Percentiles rank a stretch among this genome's conserved stretches.
These are phyloP conservation scores for Lerista edwardsae DNA, from an alignment of 2,797 vertebrate species.

Conservation along the genomic window DNA sequence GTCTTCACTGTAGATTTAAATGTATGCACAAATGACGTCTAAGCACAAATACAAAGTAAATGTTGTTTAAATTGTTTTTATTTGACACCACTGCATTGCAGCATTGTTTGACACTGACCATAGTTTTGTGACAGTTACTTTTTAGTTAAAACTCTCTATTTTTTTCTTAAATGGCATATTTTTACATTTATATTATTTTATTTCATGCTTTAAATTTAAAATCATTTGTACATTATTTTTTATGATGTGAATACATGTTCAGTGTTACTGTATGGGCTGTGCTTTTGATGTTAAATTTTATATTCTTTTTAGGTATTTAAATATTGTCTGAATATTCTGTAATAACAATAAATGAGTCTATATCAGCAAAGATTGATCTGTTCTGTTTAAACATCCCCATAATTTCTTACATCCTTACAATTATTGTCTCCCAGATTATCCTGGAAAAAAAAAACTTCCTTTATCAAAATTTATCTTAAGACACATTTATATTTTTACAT, in stretches of 20 bases:
- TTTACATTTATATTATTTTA: slow-evolving; percentile 61
- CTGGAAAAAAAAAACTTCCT: slow-evolving; percentile 20
- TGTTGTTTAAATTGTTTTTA: not conserved
- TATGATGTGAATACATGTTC: slow-evolving; percentile 48
- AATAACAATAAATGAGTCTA: slow-evolving; percentile 73
- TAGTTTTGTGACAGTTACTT: slow-evolving; percentile 30
- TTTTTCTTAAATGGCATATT: slow-evolving; percentile 47
- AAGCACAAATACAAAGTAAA: slow-evolving; percentile 55
- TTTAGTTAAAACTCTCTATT: slow-evolving; percentile 54
- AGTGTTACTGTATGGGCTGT: slow-evolving; percentile 61
- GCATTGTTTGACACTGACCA: slow-evolving; percentile 43
- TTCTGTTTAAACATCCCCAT: slow-evolving; percentile 68
- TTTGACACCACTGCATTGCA: not conserved
- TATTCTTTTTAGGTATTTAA: slow-evolving; percentile 61
- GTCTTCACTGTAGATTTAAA: slow-evolving; percentile 56
- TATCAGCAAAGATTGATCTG: slow-evolving; percentile 69
- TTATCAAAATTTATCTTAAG: slow-evolving; percentile 40
- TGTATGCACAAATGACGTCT: slow-evolving; percentile 49
- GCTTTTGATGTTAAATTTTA: slow-evolving; percentile 65
- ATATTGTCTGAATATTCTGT: slow-evolving; percentile 71
- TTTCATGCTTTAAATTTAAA: slow-evolving; percentile 44
- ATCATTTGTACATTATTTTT: slow-evolving; percentile 50
- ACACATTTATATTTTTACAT: slow-evolving; percentile 1
- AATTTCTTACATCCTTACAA: slow-evolving; percentile 46
- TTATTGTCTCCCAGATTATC: slow-evolving; percentile 32